These are phyloP conservation scores for Mellilla xanthometata DNA, from an alignment of 2,888 invertebrate species.

Conservation along the genomic window DNA sequence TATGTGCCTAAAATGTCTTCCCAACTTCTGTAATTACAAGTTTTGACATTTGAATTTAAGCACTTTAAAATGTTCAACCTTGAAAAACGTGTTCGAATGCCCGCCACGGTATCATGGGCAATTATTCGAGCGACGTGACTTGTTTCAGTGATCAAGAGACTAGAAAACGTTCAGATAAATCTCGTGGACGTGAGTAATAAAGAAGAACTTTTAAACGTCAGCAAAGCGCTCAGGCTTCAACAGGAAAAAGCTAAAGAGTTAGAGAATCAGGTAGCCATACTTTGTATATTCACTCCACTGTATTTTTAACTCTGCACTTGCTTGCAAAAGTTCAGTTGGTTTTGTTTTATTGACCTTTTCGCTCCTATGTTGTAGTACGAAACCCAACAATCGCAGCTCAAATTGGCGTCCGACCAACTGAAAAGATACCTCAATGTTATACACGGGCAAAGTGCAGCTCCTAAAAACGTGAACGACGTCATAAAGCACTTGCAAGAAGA, in stretches of 20 bases:
- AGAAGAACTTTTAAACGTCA: slow-evolving; percentile 82
- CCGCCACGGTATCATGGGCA: slow-evolving; percentile 25
- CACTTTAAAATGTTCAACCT: slow-evolving; percentile 28
- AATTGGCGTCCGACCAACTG: slow-evolving; percentile 80
- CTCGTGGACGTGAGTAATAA: slow-evolving; percentile 86
- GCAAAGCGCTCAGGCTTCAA: slow-evolving; percentile 76
- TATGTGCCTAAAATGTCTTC: slow-evolving; percentile 26
- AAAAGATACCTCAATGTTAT: slow-evolving; percentile 85
- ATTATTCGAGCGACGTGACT: slow-evolving; percentile 31
- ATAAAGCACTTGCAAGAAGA: slow-evolving; percentile 90
- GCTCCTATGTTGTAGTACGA: slow-evolving; percentile 56
- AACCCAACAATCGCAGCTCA: slow-evolving; percentile 70
- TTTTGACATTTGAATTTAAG: slow-evolving; percentile 36
- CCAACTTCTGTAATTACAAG: slow-evolving; percentile 36
- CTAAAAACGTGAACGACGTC: slow-evolving; percentile 84
- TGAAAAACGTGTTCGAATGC: slow-evolving; percentile 24
- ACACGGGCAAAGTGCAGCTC: slow-evolving; percentile 73
- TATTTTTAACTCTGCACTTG: slow-evolving; percentile 1
- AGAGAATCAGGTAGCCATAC: slow-evolving; percentile 61
- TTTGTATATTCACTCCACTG: neutral
- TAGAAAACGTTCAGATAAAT: slow-evolving; percentile 81
- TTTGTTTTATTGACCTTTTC: slow-evolving; percentile 7
- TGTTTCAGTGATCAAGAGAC: slow-evolving; percentile 72
- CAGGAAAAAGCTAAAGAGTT: slow-evolving; percentile 76
- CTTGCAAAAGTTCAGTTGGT: too few species aligned